These are phyloP conservation scores for Micoletzkya japonica DNA, from an alignment of 2,888 invertebrate genomes.

Conservation along the genomic window DNA sequence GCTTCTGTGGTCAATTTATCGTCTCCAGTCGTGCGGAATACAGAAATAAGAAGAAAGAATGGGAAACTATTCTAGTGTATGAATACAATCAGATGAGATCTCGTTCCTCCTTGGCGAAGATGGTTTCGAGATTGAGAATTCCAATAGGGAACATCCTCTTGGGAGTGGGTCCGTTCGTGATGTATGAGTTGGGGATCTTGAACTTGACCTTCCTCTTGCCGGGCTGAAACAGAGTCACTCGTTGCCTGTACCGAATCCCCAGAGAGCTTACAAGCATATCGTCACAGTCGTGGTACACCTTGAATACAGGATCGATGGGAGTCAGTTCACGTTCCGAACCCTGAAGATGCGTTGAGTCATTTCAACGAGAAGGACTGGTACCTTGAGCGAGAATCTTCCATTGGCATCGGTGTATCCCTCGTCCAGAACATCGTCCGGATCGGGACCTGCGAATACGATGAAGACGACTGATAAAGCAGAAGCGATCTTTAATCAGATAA, in stretches of 20 bases:
- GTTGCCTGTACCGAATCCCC: background rate
- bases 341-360: no score
- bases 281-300: slow-evolving; percentile 53
- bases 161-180: slow-evolving; percentile 42
- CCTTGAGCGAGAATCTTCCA: slow-evolving; percentile 40
- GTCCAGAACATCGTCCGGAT: slow-evolving; percentile 54
- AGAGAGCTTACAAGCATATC: slow-evolving; percentile 40
- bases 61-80: background rate
- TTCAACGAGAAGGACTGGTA: background rate
- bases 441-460: slow-evolving; percentile 40
- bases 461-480: background rate
- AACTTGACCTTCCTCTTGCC: slow-evolving; percentile 55
- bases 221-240: slow-evolving; percentile 32
- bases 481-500: background rate
- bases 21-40: background rate
- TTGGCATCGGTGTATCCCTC: slow-evolving; percentile 47
- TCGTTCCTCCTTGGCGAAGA: slow-evolving; percentile 58
- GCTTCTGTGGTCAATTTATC: no score
- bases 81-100: slow-evolving; percentile 43
- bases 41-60: background rate
- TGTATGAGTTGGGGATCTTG: slow-evolving; percentile 49
- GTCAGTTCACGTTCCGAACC: slow-evolving; percentile 48
- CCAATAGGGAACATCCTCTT: slow-evolving; percentile 51
- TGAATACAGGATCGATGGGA: slow-evolving; percentile 54
- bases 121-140: slow-evolving; percentile 58